Base-by-base conservation (phyloP, 2,797 vertebrate species). In the Acanthornis magna region DNA sequence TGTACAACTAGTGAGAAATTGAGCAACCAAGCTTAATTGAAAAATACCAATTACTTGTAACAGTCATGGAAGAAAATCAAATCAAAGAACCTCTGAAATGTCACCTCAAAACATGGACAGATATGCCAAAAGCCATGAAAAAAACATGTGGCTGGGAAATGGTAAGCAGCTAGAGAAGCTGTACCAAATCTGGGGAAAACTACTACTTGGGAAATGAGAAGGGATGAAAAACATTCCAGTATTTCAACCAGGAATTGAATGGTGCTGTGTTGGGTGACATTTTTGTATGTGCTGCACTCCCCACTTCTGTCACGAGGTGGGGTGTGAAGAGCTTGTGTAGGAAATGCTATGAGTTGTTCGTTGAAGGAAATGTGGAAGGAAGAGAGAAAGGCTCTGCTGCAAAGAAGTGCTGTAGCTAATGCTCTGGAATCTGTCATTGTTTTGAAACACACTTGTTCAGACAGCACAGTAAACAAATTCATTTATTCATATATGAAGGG, bases 221-320 rank as follows among this genome's bases (percentile, higher is more conserved):
- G 4, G 14, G 18, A 23, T 53, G 42, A 63, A 80, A 83, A 68
- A 27, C 45, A 63, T 48, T 65, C 9, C 23, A 32, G 3, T 19
- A 22, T 61, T 73, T 81, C 74, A 40, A 26, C 4, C 14, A 55
- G 45, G 48, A 71, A 34, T 3, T 23, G 32, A 61, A 19, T 8
- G 38, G 19, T 20, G 29, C 7, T 10, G n/a, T 30, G 22, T 5
- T 54, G 53, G 57, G 30, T 16, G 53, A 26, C 34, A 22, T 47
- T 79, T 85, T 61, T 16, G 2, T 7, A 20, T 3, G 10, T 32
- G 75, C 43, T 94, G 91, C 73, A 91, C 84, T 97, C 92, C 81
- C 43, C 54, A 11, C 20, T 89, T 87, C 78, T 60, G 79, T 91
- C 93, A 96, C 58, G 10, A 94, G 93, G 85, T 91, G 92, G 87